Conservation (phyloP, 2,888 invertebrate species). For the Spodoptera picta region DNA sequence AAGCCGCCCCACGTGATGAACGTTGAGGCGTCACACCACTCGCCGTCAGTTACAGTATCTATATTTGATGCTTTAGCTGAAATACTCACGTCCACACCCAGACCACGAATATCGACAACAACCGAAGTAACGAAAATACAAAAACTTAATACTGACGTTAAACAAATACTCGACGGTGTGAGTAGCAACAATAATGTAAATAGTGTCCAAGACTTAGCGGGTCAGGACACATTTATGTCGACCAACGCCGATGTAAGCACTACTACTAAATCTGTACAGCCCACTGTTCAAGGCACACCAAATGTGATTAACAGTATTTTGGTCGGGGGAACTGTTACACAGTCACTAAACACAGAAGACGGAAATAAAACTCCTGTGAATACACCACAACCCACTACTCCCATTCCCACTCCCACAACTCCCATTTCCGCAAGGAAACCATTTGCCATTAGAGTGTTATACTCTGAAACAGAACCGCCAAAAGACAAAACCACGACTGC, state of each 20-base stretch:
- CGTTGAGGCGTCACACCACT: slow-evolving; percentile 88
- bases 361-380: slow-evolving; percentile 72
- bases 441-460: slow-evolving; percentile 85
- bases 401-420: slow-evolving; percentile 75
- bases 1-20: slow-evolving; percentile 85
- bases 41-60: slow-evolving; percentile 88
- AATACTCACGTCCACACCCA: slow-evolving; percentile 87
- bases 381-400: slow-evolving; percentile 62
- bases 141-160: slow-evolving; percentile 77
- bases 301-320: slow-evolving; percentile 85
- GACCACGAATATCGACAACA: slow-evolving; percentile 80
- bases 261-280: slow-evolving; percentile 86
- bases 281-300: slow-evolving; percentile 80
- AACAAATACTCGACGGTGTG: slow-evolving; percentile 85
- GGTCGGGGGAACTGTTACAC: slow-evolving; percentile 80
- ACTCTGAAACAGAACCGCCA: slow-evolving; percentile 81
- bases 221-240: slow-evolving; percentile 73
- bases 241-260: slow-evolving; percentile 77
- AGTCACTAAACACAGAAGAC: slow-evolving; percentile 76
- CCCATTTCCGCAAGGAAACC: slow-evolving; percentile 84
- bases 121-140: slow-evolving; percentile 79
- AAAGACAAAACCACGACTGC: slow-evolving; percentile 81
- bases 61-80: slow-evolving; percentile 89
- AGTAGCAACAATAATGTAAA: slow-evolving; percentile 87
- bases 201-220: slow-evolving; percentile 77